Base-by-base conservation (phyloP, 2,888 invertebrate genomes). In the Syritta pipiens region DNA sequence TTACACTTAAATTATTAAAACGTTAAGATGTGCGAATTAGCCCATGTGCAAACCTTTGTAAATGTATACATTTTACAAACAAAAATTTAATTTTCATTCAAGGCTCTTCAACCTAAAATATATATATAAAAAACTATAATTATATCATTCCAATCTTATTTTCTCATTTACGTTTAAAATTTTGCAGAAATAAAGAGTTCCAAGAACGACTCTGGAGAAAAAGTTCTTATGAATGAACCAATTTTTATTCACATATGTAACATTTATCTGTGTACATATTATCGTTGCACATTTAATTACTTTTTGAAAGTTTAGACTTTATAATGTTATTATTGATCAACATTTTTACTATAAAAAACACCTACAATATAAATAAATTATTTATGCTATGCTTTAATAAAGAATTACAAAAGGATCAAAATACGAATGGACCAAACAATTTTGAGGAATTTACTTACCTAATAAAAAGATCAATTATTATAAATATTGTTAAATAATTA, bases 401-500 rank as follows among this genome's bases (percentile, higher is more conserved):
- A 14, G n/a, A 46, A 55, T 20, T 20, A 51, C 17, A 65, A 24
- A 44, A 28, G 22, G 53, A 65, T 65, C 65, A 65, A 55, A 67
- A 55, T 48, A 67, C 46, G 46, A 67, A 55, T 67, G 67, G 67
- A 67, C 67, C 67, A 67, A 67, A 32, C 32, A 44, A 46, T 67
- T 55, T 67, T 37, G 55, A 67, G 67, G 67, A 67, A 67, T 67
- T 67, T 67, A 67, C 28, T 55, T 44, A 51, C 30, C 22, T 12
- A 14, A 55, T 28, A 28, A 46, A 48, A 10, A 28, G 12, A 65
- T 44, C 53, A 28, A 37, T 42, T 65, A 35, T 42, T 49, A 51
- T 49, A 19, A 63, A 63, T 30, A 53, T 63, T 22, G 22, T 30
- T 63, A 22, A 53, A 63, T 40, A 51, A 53, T 14, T 51, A 51